Percentiles rank a stretch among this genome's conserved stretches.
These are phyloP conservation scores for Sporophila hypoxantha DNA, from an alignment of 2,113 vertebrate species.

Conservation along the genomic window DNA sequence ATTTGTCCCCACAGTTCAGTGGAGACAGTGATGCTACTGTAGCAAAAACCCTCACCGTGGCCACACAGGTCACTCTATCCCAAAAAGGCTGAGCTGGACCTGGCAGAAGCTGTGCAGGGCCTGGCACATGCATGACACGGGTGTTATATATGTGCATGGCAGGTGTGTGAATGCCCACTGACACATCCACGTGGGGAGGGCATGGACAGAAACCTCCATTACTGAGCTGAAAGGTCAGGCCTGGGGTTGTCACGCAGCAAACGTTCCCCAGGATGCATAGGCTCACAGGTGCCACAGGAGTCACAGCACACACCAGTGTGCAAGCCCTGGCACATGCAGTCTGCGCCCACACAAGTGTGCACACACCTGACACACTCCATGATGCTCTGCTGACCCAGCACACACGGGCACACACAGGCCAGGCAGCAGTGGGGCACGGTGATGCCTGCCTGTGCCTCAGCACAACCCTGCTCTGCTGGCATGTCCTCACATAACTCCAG, in stretches of 20 bases:
- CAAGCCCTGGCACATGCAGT: background rate
- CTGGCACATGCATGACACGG: accelerated
- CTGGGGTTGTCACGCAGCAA: background rate
- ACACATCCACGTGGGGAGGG: accelerated
- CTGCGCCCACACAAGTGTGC: accelerated
- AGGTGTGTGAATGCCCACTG: background rate
- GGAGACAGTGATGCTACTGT: background rate
- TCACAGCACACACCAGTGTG: accelerated
- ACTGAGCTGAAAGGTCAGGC: background rate
- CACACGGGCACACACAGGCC: accelerated
- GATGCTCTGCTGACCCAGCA: accelerated
- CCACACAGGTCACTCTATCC: too few relatives aligned
- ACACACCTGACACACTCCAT: accelerated
- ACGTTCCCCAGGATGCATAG: accelerated
- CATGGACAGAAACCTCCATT: background rate
- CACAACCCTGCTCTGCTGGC: accelerated
- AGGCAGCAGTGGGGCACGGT: background rate
- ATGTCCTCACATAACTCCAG: background rate
- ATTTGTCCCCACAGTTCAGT: background rate
- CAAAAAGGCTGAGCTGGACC: background rate
- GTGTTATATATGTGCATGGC: accelerated
- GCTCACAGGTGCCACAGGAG: background rate
- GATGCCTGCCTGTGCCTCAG: background rate
- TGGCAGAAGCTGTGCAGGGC: background rate
- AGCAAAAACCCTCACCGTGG: background rate